Evolutionary conservation across 2,113 vertebrate genomes (phyloP), one percentile per base, ranked within the genome.

Genomic region (Amphiprion ocellaris): DNA sequence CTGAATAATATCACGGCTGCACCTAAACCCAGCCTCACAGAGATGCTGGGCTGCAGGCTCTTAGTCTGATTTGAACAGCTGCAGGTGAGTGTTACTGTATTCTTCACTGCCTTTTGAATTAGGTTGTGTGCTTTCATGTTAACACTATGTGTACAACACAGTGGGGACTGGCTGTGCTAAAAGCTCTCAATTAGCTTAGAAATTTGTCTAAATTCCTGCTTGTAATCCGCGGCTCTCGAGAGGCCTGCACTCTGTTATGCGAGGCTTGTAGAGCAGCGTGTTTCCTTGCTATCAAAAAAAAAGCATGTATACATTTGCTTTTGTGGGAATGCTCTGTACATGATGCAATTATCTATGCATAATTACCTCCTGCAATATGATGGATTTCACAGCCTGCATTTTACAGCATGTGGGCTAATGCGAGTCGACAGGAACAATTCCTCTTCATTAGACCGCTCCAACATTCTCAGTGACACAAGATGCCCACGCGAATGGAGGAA

Each of bases 301-400:
- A 67, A 65, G 49, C 49, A 30, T 53, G 63, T 64, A 70, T 81
- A 85, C 85, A 86, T 92, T 92, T 92, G 82, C 73, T 81, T 82
- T 83, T 67, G 81, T 84, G 55, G 15, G 68, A 87, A 89, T 82
- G 69, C 71, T 71, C n/a, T 47, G 63, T 87, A 82, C 84, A 84
- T 76, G 54, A 90, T 83, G 76, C 85, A 90, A 90, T 94, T 93
- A 92, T 88, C 65, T 69, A 87, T 72, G 88, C 89, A 77, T 92
- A 94, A 93, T 94, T 93, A 93, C 88, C 88, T 84, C 81, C 55
- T 55, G 76, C 83, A 84, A 89, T 84, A 86, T 92, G 91, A 94
- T 93, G 87, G 87, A 94, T 94, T 93, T 91, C 86, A 88, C 78
- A 84, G 81, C 70, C 67, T 81, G 82, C 23, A 56, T 89, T 88